phyloP scores from a whole-genome alignment of 2,113 vertebrate genomes.

The Sialia sialis region DNA sequence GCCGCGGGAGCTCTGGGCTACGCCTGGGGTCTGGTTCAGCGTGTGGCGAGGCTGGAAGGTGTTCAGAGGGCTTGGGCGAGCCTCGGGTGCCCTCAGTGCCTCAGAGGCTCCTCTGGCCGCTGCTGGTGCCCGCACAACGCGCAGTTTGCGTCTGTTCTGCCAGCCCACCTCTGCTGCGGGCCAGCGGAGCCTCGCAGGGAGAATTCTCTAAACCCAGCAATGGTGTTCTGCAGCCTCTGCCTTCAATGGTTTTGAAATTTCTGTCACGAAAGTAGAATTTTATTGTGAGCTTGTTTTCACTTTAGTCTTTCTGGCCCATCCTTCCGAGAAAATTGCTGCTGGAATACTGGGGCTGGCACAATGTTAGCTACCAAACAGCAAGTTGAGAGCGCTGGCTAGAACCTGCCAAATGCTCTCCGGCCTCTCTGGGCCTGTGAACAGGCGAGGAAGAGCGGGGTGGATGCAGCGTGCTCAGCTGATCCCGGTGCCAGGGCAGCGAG shows the following conservation, averaged over 20 bases:
- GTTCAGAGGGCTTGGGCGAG: background rate
- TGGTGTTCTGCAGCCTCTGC: background rate
- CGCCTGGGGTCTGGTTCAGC: background rate
- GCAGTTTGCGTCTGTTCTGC: accelerated
- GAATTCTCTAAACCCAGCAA: background rate
- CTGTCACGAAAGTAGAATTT: accelerated
- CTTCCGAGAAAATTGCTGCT: background rate
- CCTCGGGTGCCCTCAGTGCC: background rate
- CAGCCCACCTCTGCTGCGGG: background rate
- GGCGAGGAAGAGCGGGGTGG: accelerated
- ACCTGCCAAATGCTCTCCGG: background rate
- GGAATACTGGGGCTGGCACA: background rate
- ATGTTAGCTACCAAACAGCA: accelerated
- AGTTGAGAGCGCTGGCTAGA: accelerated
- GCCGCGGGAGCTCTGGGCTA: background rate
- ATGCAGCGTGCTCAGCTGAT: accelerated
- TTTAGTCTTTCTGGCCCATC: background rate
- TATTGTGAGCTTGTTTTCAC: background rate
- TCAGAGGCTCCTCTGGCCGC: background rate
- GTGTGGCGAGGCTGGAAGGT: background rate
- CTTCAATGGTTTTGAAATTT: no score
- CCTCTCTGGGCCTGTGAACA: background rate
- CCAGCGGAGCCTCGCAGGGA: accelerated
- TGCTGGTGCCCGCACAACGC: accelerated
- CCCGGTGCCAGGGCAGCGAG: background rate